Evolutionary conservation across 1,140 invertebrate species (phyloP), one percentile per base, ranked within the genome.

Genomic region (Periplaneta americana): DNA sequence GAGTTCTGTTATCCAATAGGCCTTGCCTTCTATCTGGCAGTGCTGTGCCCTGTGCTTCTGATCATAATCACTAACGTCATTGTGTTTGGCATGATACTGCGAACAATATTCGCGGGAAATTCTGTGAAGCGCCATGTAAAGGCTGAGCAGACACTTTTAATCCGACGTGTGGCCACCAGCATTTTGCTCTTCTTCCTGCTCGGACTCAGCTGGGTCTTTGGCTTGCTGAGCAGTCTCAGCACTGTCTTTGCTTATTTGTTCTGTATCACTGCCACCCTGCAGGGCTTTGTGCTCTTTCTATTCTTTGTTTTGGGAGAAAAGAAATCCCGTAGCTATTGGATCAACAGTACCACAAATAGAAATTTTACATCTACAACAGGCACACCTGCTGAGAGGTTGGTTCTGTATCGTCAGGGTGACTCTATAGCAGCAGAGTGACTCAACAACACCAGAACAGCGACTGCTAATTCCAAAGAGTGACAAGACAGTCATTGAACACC

Each of bases 151-250:
- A 33, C 18, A 11, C 22, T 78, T 17, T 34, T 31, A 34, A 34
- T 78, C 8, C 82, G 81, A 2, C 74, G 77, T 22, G 32, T 82
- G 18, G 36, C 48, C 22, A 33, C 76, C 8, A 48, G 74, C 15
- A 74, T 83, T 3, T 34, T 82, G 10, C 34, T 83, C 8, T 82
- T 82, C 74, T 83, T 83, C 75, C 80, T 83, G 2, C 48, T 83
- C 15, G 82, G 82, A 18, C 74, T 83, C 39, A 78, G 74, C 13
- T 83, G 82, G 82, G 11, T 79, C 10, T 79, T 83, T n/a, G 82
- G 82, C 22, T 18, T 83, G 10, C 66, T 82, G 22, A 34, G 75
- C 32, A n/a, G n/a, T n/a, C n/a, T 75, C 80, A 4, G 28, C 57
- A 77, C 18, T 36, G 78, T 79, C 32, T 79, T 79, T 36, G 57